Evolutionary conservation across 1,140 invertebrate genomes (phyloP), one percentile per base, ranked within the genome.

Genomic region (Drosophila bipectinata): DNA sequence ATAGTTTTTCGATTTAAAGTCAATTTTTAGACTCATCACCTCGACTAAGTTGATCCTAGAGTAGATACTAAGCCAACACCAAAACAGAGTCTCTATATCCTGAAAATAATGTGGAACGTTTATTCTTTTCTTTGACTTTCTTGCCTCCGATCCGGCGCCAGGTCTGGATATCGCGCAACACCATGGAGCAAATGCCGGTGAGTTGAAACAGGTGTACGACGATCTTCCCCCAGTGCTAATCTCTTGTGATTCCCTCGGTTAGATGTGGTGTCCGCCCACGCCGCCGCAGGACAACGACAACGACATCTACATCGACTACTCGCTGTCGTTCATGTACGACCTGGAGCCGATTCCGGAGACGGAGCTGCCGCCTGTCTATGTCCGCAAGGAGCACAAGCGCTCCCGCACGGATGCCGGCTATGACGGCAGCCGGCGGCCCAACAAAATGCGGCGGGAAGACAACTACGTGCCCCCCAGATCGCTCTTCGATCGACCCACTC

Each of bases 221-320:
- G 39, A 37, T 56, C 28, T 14, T 37, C 34, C 49, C 21, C 21
- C 47, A 10, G 63, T 72, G 18, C 52, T 47, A 61, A 73, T 56
- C 9, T 32, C n/a, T 67, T 66, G 34, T 60, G 34, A 56, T 26
- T 39, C 54, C n/a, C 15, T 24, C 26, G 30, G 71, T 57, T 82
- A 98, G 98, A 95, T 98, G 93, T 99, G 98, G 97, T 96, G 96
- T 78, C 98, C 98, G 63, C 98, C 98, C 60, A 98, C 98, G 10
- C 98, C 98, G 67, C 98, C 98, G 4, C 95, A 96, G 87, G 96
- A 96, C 91, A 97, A 98, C 73, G 72, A 74, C 14, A 96, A 95
- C 91, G 98, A 99, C 92, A 94, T 98, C 8, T 98, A 98, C 92
- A 95, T 98, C 63, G 98, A 99, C 92, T 94, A 95, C 77, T 95